A percentile compares a stretch with the other conserved stretches of the same genome.
These are phyloP conservation scores for Thomomys bottae DNA, from an alignment of 2,113 vertebrate species.

Conservation along the genomic window DNA sequence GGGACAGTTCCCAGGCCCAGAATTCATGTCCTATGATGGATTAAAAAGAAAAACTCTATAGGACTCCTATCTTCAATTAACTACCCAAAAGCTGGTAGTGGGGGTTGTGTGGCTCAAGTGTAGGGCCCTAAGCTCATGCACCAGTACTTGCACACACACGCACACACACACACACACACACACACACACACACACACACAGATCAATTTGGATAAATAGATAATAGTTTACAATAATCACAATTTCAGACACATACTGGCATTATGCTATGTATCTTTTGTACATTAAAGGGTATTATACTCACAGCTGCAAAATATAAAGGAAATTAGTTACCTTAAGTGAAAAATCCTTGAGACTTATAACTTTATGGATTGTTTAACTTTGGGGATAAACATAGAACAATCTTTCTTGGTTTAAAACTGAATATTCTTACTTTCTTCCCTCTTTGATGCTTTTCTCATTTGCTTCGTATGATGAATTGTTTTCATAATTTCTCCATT, in stretches of 20 bases:
- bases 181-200: too few relatives aligned
- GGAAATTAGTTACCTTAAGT: background rate
- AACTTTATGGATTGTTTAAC: background rate
- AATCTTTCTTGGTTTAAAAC: constrained; percentile 23
- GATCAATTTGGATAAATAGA: background rate
- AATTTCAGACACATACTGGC: background rate
- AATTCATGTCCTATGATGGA: too few relatives aligned
- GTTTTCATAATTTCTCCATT: background rate
- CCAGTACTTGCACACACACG: too few relatives aligned
- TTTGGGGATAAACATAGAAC: constrained; percentile 36
- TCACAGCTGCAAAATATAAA: background rate
- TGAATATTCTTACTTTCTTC: background rate
- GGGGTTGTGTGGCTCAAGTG: too few relatives aligned
- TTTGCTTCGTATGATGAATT: background rate
- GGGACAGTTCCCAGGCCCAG: too few relatives aligned
- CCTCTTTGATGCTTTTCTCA: background rate
- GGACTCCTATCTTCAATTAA: too few relatives aligned
- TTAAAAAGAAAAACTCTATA: too few relatives aligned
- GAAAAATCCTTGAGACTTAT: background rate
- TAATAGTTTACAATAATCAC: background rate
- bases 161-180: too few relatives aligned
- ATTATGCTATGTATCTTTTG: background rate
- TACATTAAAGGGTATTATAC: background rate
- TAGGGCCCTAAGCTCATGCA: too few relatives aligned
- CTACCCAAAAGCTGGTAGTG: too few relatives aligned